Evolutionary conservation across 2,888 invertebrate species (phyloP), one percentile per base, ranked within the genome.

Genomic region (Scelioninae gen. 2): DNA sequence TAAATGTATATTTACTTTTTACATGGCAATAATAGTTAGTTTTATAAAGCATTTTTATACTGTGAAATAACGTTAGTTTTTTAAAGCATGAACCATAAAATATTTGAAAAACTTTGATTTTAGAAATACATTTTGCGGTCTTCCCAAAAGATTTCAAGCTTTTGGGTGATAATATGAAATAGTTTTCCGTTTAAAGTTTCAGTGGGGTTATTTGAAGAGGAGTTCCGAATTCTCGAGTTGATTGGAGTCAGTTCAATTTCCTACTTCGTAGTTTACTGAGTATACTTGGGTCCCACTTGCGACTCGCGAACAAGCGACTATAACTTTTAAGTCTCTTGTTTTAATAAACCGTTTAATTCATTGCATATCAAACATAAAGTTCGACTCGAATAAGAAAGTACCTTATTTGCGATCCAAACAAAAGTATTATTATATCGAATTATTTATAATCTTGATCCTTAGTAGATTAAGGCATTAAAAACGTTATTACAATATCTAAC

Each of bases 341-440:
- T 63, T 70, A 63, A 63, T 63, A 70, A 63, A 70, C 69, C 63
- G 55, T 63, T 70, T 70, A 70, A 70, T 57, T 70, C 70, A 50
- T 70, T 70, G 43, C 46, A 69, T 55, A 61, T 55, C 69, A 69
- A 69, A 61, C 48, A 61, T 55, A 55, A 69, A 69, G 61, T 60
- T 46, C 55, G 22, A 35, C 46, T 45, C 3, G 22, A 53, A 55
- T 55, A 61, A 55, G 61, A 33, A 69, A 61, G 55, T 16, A 61
- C 45, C 60, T 69, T 60, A 61, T 61, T 55, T 53, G 68, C 31
- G 52, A 48, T 48, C 28, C 10, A 37, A 11, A 53, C 25, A 33
- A 33, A 52, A 19, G 19, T 9, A 10, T 18, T 45, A 11, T 53
- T 31, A 25, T 25, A 9, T 41, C 9, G 37, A 25, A 25, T 25